These are phyloP conservation scores for Lophochroa leadbeateri DNA, from an alignment of 2,113 vertebrate species.

Conservation along the genomic window DNA sequence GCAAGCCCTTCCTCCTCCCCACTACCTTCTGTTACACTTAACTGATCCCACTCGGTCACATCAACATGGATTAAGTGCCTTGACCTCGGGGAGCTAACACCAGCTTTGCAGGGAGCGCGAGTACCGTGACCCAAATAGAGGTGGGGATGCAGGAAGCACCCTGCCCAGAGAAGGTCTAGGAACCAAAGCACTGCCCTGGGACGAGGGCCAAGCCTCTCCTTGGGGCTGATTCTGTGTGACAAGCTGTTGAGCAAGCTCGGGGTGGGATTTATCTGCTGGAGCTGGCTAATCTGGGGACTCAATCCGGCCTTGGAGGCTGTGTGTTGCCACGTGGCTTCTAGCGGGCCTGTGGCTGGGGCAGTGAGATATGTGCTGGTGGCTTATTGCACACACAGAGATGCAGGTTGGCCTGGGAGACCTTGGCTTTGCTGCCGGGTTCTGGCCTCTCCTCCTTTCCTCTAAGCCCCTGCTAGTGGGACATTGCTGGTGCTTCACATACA, in stretches of 20 bases:
- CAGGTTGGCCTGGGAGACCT: background rate
- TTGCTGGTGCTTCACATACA: background rate
- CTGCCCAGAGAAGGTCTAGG: background rate
- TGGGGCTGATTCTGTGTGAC: background rate
- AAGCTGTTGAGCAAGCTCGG: background rate
- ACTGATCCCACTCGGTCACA: background rate
- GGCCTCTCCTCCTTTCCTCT: background rate
- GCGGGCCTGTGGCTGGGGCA: background rate
- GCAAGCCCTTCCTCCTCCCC: background rate
- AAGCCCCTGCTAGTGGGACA: background rate
- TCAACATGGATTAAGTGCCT: constrained; percentile 20
- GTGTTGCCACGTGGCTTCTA: background rate
- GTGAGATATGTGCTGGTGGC: background rate
- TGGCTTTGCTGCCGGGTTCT: background rate
- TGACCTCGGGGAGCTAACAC: background rate
- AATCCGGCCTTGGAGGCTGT: background rate
- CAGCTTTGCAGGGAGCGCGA: background rate
- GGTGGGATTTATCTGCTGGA: background rate
- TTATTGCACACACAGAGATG: background rate
- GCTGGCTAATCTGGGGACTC: background rate
- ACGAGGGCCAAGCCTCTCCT: background rate
- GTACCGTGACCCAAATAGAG: background rate
- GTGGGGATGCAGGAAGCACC: background rate
- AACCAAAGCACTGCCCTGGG: background rate
- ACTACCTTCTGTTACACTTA: background rate